Conservation (phyloP, 2,797 vertebrate species). For the Chaetophractus vellerosus region DNA sequence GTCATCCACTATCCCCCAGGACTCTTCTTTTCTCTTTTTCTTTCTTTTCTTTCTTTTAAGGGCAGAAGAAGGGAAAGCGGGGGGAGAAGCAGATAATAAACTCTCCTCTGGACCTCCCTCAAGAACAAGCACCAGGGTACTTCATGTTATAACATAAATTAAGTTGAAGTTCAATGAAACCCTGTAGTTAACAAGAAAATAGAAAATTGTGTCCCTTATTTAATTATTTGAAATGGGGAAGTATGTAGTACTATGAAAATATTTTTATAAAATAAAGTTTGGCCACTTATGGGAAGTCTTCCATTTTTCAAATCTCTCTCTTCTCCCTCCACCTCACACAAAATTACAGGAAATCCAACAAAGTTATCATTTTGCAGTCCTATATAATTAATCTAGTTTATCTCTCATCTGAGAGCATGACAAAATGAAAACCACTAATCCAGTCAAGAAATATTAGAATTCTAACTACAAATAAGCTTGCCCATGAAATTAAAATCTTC, state of each 20-base stretch:
- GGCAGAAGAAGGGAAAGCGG: not conserved
- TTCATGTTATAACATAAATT: not conserved
- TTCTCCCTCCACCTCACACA: slow-evolving; percentile 44
- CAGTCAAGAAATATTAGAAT: slow-evolving; percentile 53
- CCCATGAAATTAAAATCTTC: slow-evolving; percentile 16
- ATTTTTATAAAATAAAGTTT: slow-evolving; percentile 62
- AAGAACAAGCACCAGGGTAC: slow-evolving; percentile 20
- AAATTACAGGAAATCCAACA: slow-evolving; percentile 62
- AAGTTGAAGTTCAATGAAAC: slow-evolving; percentile 62
- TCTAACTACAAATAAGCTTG: slow-evolving; percentile 37
- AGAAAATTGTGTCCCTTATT: slow-evolving; percentile 12
- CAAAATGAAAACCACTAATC: slow-evolving; percentile 11
- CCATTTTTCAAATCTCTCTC: slow-evolving; percentile 53
- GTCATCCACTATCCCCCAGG: not conserved
- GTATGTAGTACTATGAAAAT: slow-evolving; percentile 24
- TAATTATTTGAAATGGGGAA: slow-evolving; percentile 11
- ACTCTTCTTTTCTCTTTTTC: not conserved
- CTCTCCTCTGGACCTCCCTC: slow-evolving; percentile 36
- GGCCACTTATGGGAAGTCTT: not conserved
- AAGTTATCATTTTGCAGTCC: slow-evolving; percentile 39
- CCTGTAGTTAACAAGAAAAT: slow-evolving; percentile 44
- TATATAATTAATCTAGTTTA: slow-evolving; percentile 53
- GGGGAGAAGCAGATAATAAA: not conserved
- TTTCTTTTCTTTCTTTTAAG: not conserved
- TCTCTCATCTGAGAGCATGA: slow-evolving; percentile 29